These are phyloP conservation scores for Ceyx melanurus DNA, from an alignment of 2,113 vertebrate species.

Conservation along the genomic window DNA sequence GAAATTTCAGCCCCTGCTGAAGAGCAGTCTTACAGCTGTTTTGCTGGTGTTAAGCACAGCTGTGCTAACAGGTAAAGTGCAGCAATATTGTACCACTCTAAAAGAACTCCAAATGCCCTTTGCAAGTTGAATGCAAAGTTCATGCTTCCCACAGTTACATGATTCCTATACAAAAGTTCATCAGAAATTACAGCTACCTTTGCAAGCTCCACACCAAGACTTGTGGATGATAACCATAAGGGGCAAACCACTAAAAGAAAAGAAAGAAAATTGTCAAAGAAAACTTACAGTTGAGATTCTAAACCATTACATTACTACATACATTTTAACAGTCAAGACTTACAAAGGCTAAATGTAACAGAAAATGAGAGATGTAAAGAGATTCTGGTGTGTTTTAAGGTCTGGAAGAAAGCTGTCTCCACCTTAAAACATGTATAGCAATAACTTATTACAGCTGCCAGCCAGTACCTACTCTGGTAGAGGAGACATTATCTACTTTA, in stretches of 20 bases:
- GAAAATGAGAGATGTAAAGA: not conserved
- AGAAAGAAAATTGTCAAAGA: not conserved
- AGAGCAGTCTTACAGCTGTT: not conserved
- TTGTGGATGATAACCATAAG: slow-evolving; percentile 97
- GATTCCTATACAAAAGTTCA: not conserved
- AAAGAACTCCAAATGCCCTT: not conserved
- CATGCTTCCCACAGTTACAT: not conserved
- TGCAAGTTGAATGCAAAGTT: not conserved
- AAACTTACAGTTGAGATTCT: not conserved
- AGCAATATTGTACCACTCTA: not conserved
- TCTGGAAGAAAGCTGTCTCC: not conserved
- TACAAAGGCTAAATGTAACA: not conserved
- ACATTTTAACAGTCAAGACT: not conserved
- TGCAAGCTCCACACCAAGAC: slow-evolving; percentile 98
- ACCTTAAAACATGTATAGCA: not conserved
- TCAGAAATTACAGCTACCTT: slow-evolving; percentile 79
- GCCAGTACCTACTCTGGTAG: not conserved
- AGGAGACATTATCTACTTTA: not conserved
- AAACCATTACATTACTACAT: not conserved
- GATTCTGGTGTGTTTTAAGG: not conserved
- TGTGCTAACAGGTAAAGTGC: not conserved
- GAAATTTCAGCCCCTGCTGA: not conserved
- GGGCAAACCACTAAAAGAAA: slow-evolving; percentile 86
- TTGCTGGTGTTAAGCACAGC: not conserved
- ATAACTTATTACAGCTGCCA: not conserved